Conservation (phyloP, 2,113 vertebrate species). For the Elachura formosa region DNA sequence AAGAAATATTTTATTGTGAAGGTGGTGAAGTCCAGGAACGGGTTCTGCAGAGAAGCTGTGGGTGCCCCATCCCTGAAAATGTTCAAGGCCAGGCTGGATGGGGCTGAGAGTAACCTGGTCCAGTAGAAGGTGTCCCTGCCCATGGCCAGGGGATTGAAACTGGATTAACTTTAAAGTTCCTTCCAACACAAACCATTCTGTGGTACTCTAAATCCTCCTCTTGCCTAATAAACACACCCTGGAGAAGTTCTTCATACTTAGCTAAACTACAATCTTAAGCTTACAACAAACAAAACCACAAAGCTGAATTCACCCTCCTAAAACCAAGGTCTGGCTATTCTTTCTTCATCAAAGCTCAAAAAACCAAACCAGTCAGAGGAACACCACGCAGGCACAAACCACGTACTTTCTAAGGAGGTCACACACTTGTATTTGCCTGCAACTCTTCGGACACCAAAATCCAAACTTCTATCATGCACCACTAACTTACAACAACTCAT, state of each 20-base stretch:
- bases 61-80: fast-evolving
- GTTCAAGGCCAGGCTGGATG: background rate
- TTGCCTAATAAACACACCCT: no score
- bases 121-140: no score
- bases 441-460: background rate
- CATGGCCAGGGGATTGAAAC: fast-evolving
- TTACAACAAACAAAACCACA: background rate
- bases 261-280: background rate
- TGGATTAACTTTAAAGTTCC: background rate
- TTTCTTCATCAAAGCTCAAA: background rate
- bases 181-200: background rate
- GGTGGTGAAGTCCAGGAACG: background rate
- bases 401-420: no score
- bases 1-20: background rate
- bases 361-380: fast-evolving
- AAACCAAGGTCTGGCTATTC: fast-evolving
- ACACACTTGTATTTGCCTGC: no score
- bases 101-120: background rate
- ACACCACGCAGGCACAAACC: fast-evolving
- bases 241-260: fast-evolving
- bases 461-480: fast-evolving
- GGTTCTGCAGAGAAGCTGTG: fast-evolving
- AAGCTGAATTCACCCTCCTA: background rate
- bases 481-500: fast-evolving
- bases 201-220: background rate